Evolutionary conservation across 2,797 vertebrate genomes (phyloP).

Genomic region (Choloepus didactylus): DNA sequence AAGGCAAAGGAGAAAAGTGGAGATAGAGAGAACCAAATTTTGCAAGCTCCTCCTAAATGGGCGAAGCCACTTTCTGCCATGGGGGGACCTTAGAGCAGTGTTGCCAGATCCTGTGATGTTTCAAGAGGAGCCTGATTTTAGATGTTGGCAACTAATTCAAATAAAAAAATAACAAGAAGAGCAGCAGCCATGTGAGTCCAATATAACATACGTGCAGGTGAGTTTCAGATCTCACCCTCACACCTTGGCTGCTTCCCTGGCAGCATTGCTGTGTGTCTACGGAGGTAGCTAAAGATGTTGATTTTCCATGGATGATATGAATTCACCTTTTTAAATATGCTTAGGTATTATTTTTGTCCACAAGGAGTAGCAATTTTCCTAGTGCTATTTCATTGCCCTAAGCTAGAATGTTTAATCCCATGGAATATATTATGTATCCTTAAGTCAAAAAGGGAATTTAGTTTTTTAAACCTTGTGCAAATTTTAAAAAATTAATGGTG

Average conservation of each 20-base stretch:
- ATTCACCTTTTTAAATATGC: not conserved
- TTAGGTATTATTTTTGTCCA: not conserved
- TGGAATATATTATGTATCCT: not conserved
- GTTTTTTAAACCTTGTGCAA: not conserved
- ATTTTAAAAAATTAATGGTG: not conserved
- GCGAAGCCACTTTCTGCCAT: accelerated
- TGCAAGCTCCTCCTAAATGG: not conserved
- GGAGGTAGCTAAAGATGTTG: too few species aligned
- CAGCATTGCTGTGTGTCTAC: too few species aligned
- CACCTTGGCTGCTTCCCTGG: not conserved
- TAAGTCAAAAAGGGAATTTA: not conserved
- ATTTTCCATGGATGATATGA: not conserved
- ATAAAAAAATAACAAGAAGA: not conserved
- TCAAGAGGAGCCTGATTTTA: not conserved
- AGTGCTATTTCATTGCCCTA: not conserved
- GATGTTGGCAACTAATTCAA: not conserved
- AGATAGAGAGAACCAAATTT: not conserved
- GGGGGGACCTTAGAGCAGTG: accelerated
- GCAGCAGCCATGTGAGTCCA: accelerated
- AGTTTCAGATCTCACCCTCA: too few species aligned
- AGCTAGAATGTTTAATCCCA: not conserved
- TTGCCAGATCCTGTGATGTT: too few species aligned
- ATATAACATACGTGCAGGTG: accelerated
- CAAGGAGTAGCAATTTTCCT: not conserved
- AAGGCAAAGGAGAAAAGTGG: accelerated